Percentiles rank a stretch among this genome's conserved stretches.
Conservation (phyloP, 2,888 invertebrate species). For the Tiphia femorata region DNA sequence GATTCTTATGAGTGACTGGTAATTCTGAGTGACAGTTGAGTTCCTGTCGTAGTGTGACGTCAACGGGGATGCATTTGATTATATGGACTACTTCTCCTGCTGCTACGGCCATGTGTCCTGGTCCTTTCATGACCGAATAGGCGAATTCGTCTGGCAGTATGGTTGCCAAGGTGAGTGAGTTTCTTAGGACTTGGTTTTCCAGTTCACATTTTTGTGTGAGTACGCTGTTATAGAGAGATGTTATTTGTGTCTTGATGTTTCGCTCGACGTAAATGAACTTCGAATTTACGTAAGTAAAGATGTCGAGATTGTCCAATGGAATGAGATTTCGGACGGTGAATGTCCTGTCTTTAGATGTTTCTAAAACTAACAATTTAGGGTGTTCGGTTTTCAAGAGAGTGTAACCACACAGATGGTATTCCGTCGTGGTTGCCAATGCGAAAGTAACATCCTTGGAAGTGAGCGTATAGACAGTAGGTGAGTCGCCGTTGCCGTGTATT, state of each 20-base stretch:
- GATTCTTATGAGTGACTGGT: conserved; percentile 28
- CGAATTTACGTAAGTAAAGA: conserved; percentile 35
- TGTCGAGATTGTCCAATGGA: conserved; percentile 19
- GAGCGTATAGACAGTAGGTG: background rate
- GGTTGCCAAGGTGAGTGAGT: conserved; percentile 37
- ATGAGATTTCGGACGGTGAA: background rate
- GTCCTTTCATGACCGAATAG: conserved; percentile 33
- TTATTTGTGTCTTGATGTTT: conserved; percentile 32
- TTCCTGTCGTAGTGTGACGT: conserved; percentile 21
- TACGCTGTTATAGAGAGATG: conserved; percentile 33
- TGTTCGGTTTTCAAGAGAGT: background rate
- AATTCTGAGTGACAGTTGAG: conserved; percentile 38
- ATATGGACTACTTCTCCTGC: conserved; percentile 34
- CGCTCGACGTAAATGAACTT: conserved; percentile 48
- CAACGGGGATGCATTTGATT: conserved; percentile 30
- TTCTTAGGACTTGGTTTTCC: conserved; percentile 40
- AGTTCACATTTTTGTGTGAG: conserved; percentile 37
- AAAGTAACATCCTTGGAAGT: background rate
- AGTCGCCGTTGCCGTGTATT: background rate
- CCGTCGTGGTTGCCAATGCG: background rate
- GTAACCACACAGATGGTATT: background rate
- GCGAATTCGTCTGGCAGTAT: conserved; percentile 43
- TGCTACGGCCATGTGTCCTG: conserved; percentile 41
- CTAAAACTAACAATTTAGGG: background rate
- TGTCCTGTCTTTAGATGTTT: background rate